A percentile compares a stretch with the other conserved stretches of the same genome.
Evolutionary conservation across 2,888 invertebrate species (phyloP).

Genomic region (Acronicta psi): DNA sequence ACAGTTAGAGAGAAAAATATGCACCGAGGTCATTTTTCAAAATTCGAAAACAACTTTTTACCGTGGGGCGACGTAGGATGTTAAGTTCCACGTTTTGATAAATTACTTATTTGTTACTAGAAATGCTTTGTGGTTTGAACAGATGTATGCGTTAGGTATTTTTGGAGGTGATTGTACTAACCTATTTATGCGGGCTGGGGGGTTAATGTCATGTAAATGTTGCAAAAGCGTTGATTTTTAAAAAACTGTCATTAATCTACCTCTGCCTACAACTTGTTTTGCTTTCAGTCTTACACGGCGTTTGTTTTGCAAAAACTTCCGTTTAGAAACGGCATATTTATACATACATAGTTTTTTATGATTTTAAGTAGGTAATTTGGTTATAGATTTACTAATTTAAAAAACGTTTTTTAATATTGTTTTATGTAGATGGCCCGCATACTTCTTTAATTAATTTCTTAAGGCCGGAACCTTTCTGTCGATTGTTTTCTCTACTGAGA

Average conservation of each 20-base stretch:
- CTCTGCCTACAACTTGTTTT: conserved; percentile 69
- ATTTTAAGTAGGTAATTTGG: too few relatives aligned
- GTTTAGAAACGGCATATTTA: conserved; percentile 11
- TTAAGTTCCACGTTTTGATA: conserved; percentile 28
- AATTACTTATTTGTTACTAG: conserved; percentile 36
- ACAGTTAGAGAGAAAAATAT: conserved; percentile 58
- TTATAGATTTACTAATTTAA: too few relatives aligned
- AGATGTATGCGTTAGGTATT: conserved; percentile 45
- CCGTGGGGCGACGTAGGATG: conserved; percentile 32
- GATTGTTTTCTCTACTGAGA: too few relatives aligned
- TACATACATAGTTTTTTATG: too few relatives aligned
- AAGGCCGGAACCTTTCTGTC: too few relatives aligned
- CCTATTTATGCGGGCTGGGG: conserved; percentile 65
- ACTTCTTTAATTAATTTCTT: too few relatives aligned
- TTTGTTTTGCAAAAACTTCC: conserved; percentile 21
- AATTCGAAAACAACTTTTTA: conserved; percentile 54
- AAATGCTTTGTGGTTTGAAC: conserved; percentile 35
- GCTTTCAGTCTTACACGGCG: conserved; percentile 50
- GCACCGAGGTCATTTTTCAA: conserved; percentile 64
- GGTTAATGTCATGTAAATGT: conserved; percentile 74
- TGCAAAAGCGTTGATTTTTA: conserved; percentile 60
- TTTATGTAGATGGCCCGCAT: too few relatives aligned
- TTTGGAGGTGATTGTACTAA: conserved; percentile 63
- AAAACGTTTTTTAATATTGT: too few relatives aligned
- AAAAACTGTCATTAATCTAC: conserved; percentile 68